These are phyloP conservation scores for Sylvilagus bachmani DNA, from an alignment of 2,113 vertebrate genomes.

Conservation along the genomic window DNA sequence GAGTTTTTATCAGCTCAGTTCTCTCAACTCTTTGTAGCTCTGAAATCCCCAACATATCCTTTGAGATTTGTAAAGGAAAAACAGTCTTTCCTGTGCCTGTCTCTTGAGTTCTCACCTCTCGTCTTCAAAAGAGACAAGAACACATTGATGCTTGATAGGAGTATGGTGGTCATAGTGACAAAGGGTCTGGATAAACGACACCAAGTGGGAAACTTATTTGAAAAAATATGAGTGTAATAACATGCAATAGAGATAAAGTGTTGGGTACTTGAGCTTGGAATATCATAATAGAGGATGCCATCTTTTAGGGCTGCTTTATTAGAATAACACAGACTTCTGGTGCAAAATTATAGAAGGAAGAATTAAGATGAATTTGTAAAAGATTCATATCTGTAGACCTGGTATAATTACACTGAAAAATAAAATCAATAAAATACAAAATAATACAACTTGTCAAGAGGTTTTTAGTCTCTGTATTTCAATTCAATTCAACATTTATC, in stretches of 20 bases:
- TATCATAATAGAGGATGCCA: background rate
- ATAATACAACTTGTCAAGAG: background rate
- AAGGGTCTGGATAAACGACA: background rate
- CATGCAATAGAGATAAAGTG: background rate
- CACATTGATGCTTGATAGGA: background rate
- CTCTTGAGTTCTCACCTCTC: slow-evolving; percentile 12
- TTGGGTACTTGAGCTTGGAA: background rate
- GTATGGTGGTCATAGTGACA: background rate
- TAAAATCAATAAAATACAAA: slow-evolving; percentile 60
- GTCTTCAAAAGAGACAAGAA: slow-evolving; percentile 10
- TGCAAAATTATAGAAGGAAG: slow-evolving; percentile 1
- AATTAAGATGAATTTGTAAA: slow-evolving; percentile 53
- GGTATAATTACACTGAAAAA: slow-evolving; percentile 18
- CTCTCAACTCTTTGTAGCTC: slow-evolving; percentile 50
- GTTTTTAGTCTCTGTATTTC: slow-evolving; percentile 28
- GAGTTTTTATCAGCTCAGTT: background rate
- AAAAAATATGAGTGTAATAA: background rate
- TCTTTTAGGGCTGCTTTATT: background rate
- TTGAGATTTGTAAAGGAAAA: slow-evolving; percentile 18
- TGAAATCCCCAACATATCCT: slow-evolving; percentile 35
- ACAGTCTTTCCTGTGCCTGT: background rate
- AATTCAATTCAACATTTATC: slow-evolving; percentile 51
- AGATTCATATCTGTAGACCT: background rate
- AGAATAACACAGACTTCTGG: background rate
- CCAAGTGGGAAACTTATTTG: background rate